Evolutionary conservation across 2,113 vertebrate species (phyloP), one percentile per base, ranked within the genome.

Genomic region (Dipodomys spectabilis): DNA sequence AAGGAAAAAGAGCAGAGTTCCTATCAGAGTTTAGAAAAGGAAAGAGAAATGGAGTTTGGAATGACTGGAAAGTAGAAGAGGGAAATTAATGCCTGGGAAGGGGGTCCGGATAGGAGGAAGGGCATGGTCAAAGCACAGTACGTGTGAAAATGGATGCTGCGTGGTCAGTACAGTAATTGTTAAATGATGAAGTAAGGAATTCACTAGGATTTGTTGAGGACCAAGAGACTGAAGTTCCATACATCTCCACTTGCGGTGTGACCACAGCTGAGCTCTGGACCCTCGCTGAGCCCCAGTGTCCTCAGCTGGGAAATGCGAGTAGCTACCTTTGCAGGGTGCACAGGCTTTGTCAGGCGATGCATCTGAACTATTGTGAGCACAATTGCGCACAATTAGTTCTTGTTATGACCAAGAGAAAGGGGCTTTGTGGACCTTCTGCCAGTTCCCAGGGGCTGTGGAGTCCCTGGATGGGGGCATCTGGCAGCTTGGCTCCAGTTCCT

Each of bases 331-430:
- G 13, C 53, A 28, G 35, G 71, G 32, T 65, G 81, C 88, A 86
- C 60, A 72, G 82, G 44, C 16, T 30, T 62, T 23, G 19, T 39
- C 32, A 28, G 65, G 77, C 77, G 94, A 44, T 71, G n/a, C 6
- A 39, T 13, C 28, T 80, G 77, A 80, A 80, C 44, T 77, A 53
- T 39, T 60, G 60, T 93, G 82, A 83, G 86, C 65, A 62, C 65
- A 62, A 15, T 35, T 45, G 64, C 67, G 69, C 79, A 86, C 80
- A 86, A 49, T 84, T 62, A 49, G 53, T 75, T 88, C 79, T 82
- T 90, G 62, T 82, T 85, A 53, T 1, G 25, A 64, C 86, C n/a
- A 44, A 83, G 57, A 95, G 95, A 95, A 86, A 92, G 82, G 82
- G 77, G 35, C 92, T 60, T 86, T 96, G 82, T 89, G 72, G 87